Evolutionary conservation across 2,113 vertebrate genomes (phyloP), one percentile per base, ranked within the genome.

Genomic region (Amazona vittata): DNA sequence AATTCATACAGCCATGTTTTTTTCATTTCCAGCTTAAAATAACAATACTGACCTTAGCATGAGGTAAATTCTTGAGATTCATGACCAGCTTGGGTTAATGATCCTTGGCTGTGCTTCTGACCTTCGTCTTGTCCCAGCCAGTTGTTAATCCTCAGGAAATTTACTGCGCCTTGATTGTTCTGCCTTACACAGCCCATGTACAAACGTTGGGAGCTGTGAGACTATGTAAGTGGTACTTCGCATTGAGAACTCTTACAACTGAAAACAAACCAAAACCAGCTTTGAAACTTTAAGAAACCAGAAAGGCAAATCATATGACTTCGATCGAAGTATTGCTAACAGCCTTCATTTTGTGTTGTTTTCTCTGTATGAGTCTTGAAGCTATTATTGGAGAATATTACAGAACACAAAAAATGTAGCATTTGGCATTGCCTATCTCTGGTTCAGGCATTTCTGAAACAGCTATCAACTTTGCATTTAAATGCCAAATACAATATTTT

Each of bases 91-190:
- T 94, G 89, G 62, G 90, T 96, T 97, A 97, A 97, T 93, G 95
- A 93, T 93, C 93, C 84, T 93, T 96, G 94, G 87, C 93, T 92
- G 82, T 93, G 79, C 84, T 93, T 96, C 86, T 94, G 97, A 95
- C 93, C 95, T 97, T 97, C 94, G 92, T 77, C 94, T 94, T 83
- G 80, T 94, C 86, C 85, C 89, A 94, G 77, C 47, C 24, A 5
- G 82, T 83, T 87, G 94, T 97, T 96, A 97, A 97, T 97, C 86
- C 93, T 95, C 89, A 96, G 91, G 96, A 98, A 97, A 96, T 97
- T 91, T 74, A 92, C 86, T 96, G 94, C 90, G 89, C 80, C 93
- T 96, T 94, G 73, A 81, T 95, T 92, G 80, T 92, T 97, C 86
- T 83, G 94, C 87, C 84, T 97, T 94, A 94, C 82, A 89, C 86